Percentiles rank a stretch among this genome's conserved stretches.
phyloP scores from a whole-genome alignment of 2,797 vertebrate species.

The Simalia tracyae region DNA sequence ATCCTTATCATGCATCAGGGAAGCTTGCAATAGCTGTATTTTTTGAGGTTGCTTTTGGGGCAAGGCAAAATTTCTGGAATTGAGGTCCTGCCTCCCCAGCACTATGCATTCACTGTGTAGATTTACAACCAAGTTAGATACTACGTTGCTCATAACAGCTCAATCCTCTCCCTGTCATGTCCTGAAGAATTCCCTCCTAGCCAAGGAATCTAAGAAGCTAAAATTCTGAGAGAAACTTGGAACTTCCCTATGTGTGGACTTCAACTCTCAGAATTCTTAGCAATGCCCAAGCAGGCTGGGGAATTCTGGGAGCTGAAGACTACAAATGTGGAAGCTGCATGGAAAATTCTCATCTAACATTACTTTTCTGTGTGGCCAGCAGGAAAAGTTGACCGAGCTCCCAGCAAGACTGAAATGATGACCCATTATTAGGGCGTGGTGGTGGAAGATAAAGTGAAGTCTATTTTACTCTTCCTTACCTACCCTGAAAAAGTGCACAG shows the following conservation, averaged over 20 bases:
- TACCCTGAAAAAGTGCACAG: neutral
- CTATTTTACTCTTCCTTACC: neutral
- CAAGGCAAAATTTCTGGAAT: neutral
- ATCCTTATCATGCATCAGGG: neutral
- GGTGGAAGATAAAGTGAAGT: neutral
- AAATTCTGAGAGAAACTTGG: neutral
- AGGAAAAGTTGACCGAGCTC: neutral
- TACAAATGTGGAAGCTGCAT: neutral
- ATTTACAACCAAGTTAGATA: neutral
- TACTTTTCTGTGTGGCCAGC: neutral
- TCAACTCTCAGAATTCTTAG: neutral
- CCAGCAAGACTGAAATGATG: neutral
- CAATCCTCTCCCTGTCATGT: neutral
- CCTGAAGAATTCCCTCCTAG: neutral
- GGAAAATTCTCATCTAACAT: neutral
- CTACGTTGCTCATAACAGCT: neutral
- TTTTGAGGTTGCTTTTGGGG: neutral
- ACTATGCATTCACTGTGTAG: neutral
- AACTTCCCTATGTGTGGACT: neutral
- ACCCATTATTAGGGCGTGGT: neutral
- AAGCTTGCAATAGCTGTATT: neutral
- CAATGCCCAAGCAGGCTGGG: neutral
- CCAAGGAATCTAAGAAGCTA: neutral
- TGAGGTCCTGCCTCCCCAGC: neutral
- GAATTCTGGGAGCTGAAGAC: neutral